A percentile compares a stretch with the other conserved stretches of the same genome.
phyloP scores from a whole-genome alignment of 2,113 vertebrate species.

The Halcyon senegalensis region DNA sequence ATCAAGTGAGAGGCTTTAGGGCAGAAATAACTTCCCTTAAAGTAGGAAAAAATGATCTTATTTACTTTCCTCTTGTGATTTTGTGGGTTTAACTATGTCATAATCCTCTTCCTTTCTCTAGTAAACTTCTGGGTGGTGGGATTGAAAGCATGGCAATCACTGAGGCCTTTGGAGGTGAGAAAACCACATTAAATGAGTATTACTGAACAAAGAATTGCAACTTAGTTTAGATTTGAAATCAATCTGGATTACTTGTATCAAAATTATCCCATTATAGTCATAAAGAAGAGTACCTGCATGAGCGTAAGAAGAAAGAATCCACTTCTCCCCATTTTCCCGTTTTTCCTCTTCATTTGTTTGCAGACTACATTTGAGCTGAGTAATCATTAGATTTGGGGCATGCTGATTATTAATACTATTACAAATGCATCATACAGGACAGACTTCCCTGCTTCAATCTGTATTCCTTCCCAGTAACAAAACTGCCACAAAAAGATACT shows the following conservation, averaged over 20 bases:
- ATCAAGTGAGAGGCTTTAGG: neutral
- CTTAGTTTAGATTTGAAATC: neutral
- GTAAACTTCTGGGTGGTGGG: constrained; percentile 95
- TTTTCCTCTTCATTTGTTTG: neutral
- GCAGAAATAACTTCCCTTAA: neutral
- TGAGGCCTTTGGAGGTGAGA: constrained; percentile 95
- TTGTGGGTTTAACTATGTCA: neutral
- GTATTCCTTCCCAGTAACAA: neutral
- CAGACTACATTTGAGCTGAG: neutral
- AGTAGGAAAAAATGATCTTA: neutral
- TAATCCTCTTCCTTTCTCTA: constrained; percentile 69
- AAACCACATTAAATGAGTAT: neutral
- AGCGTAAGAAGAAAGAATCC: neutral
- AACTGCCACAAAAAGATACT: neutral
- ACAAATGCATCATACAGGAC: neutral
- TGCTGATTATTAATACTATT: neutral
- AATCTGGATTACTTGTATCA: neutral
- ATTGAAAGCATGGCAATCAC: constrained; percentile 99
- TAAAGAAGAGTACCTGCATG: neutral
- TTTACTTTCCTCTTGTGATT: neutral
- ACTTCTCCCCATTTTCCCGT: neutral
- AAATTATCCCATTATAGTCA: neutral
- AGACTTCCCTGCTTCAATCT: neutral
- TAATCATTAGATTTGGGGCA: neutral
- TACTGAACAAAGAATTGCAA: neutral